Evolutionary conservation across 2,888 invertebrate genomes (phyloP), one percentile per base, ranked within the genome.

Genomic region (Pecten maximus): DNA sequence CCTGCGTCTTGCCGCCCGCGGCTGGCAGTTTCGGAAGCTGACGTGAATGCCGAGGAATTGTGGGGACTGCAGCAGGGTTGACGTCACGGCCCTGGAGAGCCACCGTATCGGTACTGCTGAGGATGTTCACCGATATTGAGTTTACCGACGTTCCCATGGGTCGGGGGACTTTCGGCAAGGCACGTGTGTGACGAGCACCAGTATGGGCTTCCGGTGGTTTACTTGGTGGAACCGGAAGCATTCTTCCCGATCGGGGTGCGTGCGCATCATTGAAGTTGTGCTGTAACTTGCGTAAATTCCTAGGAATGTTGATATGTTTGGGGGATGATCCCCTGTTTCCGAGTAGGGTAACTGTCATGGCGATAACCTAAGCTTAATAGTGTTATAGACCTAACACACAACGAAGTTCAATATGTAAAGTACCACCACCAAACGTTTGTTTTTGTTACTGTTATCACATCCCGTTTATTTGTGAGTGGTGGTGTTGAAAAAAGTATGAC

Each of bases 1-100:
- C 93, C 89, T 92, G 91, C 87, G 35, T 28, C 74, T 74, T 74
- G 74, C 74, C 35, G 92, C 93, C 28, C 91, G 92, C 87, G 92
- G 93, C 35, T 89, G 91, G 91, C 40, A 91, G 89, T 74, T 89
- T 91, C 50, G 91, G 91, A n/a, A 91, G 87, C 35, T 90, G 89
- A 23, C 91, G 87, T 8, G 88, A 86, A 50, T 88, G 88, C 0
- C 74, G 28, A 10, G 74, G 74, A 74, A 74, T 28, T 8, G 74
- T 74, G 28, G 74, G 74, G 0, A 74, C 74, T 35, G 74, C 74
- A 15, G 74, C 74, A 74, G 74, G 74, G 15, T 74, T 74, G 10
- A 74, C 35, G 35, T 74, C 74, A 35, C 74, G 74, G 12, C 35
- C 35, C 28, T 74, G 74, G 35, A 2, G 74, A 74, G 74, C 35